phyloP scores from a whole-genome alignment of 1,140 invertebrate genomes.

The Cydia pomonella region DNA sequence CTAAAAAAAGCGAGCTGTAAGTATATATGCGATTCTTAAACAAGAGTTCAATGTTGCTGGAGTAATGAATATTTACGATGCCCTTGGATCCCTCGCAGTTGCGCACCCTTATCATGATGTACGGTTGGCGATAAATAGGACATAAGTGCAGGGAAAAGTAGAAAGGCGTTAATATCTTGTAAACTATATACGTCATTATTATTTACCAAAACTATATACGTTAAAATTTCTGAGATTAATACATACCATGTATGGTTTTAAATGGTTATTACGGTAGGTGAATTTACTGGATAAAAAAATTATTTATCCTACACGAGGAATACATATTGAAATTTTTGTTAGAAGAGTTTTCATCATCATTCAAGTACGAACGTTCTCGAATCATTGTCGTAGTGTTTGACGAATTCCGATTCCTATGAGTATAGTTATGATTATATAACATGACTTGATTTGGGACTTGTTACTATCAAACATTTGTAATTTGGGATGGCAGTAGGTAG shows the following conservation, averaged over 20 bases:
- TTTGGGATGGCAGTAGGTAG: no score
- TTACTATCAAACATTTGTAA: no score
- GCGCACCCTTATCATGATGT: constrained; percentile 46
- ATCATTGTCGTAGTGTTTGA: no score
- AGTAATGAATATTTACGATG: constrained; percentile 52
- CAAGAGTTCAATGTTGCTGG: constrained; percentile 44
- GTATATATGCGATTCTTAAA: constrained; percentile 43
- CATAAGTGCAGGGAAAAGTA: constrained; percentile 37
- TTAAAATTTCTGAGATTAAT: no score
- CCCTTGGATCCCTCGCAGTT: constrained; percentile 39
- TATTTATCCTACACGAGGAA: neutral
- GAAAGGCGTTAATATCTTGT: neutral
- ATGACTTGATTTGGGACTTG: no score
- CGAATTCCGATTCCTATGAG: no score
- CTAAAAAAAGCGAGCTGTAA: constrained; percentile 9
- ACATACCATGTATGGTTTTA: no score
- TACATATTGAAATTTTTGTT: no score
- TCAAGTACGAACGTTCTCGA: no score
- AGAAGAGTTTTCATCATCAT: no score
- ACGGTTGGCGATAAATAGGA: constrained; percentile 41
- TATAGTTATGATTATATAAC: no score
- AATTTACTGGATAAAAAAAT: neutral
- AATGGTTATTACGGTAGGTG: neutral
- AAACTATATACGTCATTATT: neutral
- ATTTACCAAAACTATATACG: no score